phyloP scores from a whole-genome alignment of 2,888 invertebrate species.

The Caenorhabditis sp. region DNA sequence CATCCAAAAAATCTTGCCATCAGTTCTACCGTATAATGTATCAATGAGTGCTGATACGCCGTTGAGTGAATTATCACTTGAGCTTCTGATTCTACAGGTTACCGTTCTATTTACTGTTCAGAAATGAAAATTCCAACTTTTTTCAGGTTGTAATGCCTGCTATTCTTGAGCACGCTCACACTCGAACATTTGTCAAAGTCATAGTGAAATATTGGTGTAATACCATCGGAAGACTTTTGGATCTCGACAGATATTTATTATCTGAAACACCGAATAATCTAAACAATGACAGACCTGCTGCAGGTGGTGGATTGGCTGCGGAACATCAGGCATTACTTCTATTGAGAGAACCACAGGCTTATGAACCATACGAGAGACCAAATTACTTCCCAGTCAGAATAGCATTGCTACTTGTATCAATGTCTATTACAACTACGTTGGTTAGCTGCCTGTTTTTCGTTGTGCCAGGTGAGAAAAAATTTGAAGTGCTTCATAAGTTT shows the following conservation, averaged over 20 bases:
- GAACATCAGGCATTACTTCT: constrained; percentile 78
- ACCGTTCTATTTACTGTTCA: no score
- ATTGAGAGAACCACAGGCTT: constrained; percentile 81
- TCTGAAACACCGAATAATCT: constrained; percentile 25
- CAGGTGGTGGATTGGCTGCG: constrained; percentile 51
- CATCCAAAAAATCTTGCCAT: constrained; percentile 81
- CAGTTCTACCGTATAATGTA: constrained; percentile 93
- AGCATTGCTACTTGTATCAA: constrained; percentile 78
- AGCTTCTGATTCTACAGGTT: constrained; percentile 80
- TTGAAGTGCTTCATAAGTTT: constrained; percentile 69
- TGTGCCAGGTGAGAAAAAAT: constrained; percentile 76
- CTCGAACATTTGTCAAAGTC: constrained; percentile 87
- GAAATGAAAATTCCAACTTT: background rate
- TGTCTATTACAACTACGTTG: constrained; percentile 84
- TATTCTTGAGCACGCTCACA: constrained; percentile 92
- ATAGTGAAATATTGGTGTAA: constrained; percentile 77
- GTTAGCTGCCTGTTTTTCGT: constrained; percentile 86
- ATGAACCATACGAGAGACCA: constrained; percentile 86
- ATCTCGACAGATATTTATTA: constrained; percentile 52
- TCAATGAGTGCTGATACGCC: constrained; percentile 77
- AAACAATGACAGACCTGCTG: constrained; percentile 10
- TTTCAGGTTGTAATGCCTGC: constrained; percentile 86
- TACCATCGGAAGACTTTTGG: constrained; percentile 70
- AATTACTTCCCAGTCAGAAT: constrained; percentile 80
- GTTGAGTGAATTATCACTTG: constrained; percentile 91